Conservation (phyloP, 2,113 vertebrate species). For the Pelusios castaneus region DNA sequence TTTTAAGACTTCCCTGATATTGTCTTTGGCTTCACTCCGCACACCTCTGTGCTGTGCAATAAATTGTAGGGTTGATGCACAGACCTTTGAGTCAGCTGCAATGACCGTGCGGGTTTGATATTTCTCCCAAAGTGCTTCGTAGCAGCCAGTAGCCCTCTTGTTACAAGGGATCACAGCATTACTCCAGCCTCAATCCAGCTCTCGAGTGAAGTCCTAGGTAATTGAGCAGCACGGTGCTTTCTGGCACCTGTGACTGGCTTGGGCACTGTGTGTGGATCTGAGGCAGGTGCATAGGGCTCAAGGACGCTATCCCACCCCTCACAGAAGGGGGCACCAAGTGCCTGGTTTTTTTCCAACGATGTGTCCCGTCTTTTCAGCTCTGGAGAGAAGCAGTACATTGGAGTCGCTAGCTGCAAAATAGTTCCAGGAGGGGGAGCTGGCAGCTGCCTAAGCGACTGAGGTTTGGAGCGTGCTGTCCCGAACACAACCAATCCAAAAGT, state of each 20-base stretch:
- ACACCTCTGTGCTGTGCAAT: not conserved
- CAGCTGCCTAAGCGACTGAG: not conserved
- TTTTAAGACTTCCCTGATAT: not conserved
- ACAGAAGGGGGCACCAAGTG: no score
- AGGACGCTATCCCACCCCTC: no score
- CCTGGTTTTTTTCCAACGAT: no score
- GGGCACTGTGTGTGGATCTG: not conserved
- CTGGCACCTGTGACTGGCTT: not conserved
- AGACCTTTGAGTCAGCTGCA: constrained; percentile 1
- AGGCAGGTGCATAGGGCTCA: not conserved
- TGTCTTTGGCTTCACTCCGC: not conserved
- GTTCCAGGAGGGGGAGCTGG: not conserved
- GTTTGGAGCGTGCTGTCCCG: not conserved
- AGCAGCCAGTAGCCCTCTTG: rapidly evolving
- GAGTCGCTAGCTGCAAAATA: not conserved
- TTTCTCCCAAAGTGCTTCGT: not conserved
- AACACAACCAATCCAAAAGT: no score
- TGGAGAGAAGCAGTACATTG: not conserved
- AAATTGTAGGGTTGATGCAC: not conserved
- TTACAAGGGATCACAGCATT: rapidly evolving
- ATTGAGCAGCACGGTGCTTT: not conserved
- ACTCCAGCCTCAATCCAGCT: rapidly evolving
- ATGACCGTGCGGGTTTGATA: not conserved
- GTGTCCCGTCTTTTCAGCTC: not conserved
- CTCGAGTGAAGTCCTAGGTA: not conserved